Evolutionary conservation across 2,113 vertebrate genomes (phyloP).

Genomic region (Anolis sagrei): DNA sequence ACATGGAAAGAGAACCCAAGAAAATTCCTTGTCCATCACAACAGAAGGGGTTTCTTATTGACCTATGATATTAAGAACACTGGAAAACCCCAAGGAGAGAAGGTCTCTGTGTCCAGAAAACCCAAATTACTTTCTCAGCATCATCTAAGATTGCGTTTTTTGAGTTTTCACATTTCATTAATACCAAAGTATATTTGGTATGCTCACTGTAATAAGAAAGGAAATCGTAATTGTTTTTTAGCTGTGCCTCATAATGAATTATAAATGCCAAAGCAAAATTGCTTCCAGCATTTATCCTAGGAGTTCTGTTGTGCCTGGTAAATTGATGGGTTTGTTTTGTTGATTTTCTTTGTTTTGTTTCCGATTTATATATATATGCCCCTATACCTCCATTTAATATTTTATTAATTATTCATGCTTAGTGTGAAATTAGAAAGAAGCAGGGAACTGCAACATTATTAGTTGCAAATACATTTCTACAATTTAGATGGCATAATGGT

Average conservation of each 20-base stretch:
- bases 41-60: no score
- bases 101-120: conserved; percentile 19
- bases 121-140: conserved; percentile 16
- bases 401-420: conserved; percentile 27
- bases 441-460: background rate
- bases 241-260: conserved; percentile 46
- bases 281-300: conserved; percentile 20
- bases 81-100: background rate
- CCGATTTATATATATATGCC: conserved; percentile 5
- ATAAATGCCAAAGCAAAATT: conserved; percentile 41
- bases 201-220: conserved; percentile 52
- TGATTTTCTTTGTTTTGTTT: conserved; percentile 6
- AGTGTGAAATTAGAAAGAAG: conserved; percentile 8
- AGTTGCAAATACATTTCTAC: conserved; percentile 7
- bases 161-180: conserved; percentile 45
- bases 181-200: conserved; percentile 39
- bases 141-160: conserved; percentile 37
- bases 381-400: conserved; percentile 25
- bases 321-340: conserved; percentile 31
- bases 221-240: conserved; percentile 53
- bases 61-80: background rate
- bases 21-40: background rate
- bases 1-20: no score
- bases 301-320: conserved; percentile 23
- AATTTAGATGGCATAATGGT: conserved; percentile 21